Base-by-base conservation (phyloP, 2,797 vertebrate genomes). In the Chrysocyon brachyurus region DNA sequence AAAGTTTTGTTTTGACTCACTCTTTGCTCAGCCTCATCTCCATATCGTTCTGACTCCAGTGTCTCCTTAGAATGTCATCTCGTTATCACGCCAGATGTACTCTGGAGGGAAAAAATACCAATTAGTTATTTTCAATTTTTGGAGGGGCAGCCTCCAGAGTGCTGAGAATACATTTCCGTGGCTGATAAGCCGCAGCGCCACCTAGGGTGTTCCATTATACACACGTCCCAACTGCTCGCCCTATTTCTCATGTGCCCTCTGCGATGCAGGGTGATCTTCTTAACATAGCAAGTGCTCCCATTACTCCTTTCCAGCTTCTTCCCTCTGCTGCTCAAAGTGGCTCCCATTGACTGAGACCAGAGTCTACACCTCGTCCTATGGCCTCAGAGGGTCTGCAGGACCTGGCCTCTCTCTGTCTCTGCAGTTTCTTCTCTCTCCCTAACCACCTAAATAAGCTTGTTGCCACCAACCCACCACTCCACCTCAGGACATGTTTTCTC, bases 21-120 rank as follows among this genome's bases (percentile, higher is more conserved):
- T 15, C 40, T 78, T 63, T 79, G 17, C 57, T 75, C 17, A 3
- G 46, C 40, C 16, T 84, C 21, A 5, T 61, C 19, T 52, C 6
- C 0, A 0, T 5, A 57, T 40, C 11, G 6, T 33, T 15, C n/a
- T 9, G 57, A 61, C 8, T 22, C 12, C 28, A 4, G 0, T 11
- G 33, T 63, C 91, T 81, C 73, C 57, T 36, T 12, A 33, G 64
- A 94, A 63, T 1, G 3, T 6, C 36, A n/a, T 28, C 31, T 22
- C 57, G 36, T 12, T 17, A 9, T 11, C 19, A 31, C 7, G 4
- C 19, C 17, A 36, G 6, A 54, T 46, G 19, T 15, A 2, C 40
- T 82, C 59, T 46, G 26, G 75, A 86, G 26, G 2, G 24, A 22
- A 79, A 66, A 40, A 28, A 31, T 46, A 26, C 11, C 28, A 54